A percentile compares a stretch with the other conserved stretches of the same genome.
phyloP scores from a whole-genome alignment of 2,797 vertebrate species.

The Pteropus rufus region DNA sequence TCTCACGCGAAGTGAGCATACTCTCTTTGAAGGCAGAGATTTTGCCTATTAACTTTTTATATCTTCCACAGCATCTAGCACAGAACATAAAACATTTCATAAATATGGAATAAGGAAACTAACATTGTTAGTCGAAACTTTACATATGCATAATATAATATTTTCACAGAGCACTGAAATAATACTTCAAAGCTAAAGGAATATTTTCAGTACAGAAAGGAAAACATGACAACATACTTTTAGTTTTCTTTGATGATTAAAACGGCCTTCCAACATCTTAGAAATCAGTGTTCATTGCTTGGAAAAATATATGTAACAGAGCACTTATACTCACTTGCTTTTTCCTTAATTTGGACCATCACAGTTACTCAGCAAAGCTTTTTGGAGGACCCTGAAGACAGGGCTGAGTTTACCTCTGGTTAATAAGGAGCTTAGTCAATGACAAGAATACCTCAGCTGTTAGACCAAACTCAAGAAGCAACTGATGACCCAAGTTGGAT shows the following conservation, averaged over 20 bases:
- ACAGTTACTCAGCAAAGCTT: constrained; percentile 17
- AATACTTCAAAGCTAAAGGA: constrained; percentile 9
- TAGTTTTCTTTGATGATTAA: constrained; percentile 13
- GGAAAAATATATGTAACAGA: not conserved
- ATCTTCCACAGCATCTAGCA: not conserved
- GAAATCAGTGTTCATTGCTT: constrained; percentile 29
- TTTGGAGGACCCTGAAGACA: not conserved
- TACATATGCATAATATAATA: not conserved
- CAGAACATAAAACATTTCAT: not conserved
- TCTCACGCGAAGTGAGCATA: not conserved
- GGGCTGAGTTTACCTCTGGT: not conserved
- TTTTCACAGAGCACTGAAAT: constrained; percentile 15
- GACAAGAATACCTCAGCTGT: constrained; percentile 18
- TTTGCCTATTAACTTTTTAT: not conserved
- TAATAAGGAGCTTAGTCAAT: not conserved
- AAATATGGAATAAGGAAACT: constrained; percentile 19
- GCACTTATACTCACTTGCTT: not conserved
- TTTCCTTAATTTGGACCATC: not conserved
- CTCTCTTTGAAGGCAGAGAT: constrained; percentile 3
- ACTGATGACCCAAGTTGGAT: not conserved
- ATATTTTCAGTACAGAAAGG: constrained; percentile 18
- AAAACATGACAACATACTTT: constrained; percentile 22
- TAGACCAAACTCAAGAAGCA: constrained; percentile 35
- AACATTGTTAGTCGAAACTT: not conserved
- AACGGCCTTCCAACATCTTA: not conserved